A percentile compares a stretch with the other conserved stretches of the same genome.
Conservation (phyloP, 2,888 invertebrate species). For the Tyria jacobaeae region DNA sequence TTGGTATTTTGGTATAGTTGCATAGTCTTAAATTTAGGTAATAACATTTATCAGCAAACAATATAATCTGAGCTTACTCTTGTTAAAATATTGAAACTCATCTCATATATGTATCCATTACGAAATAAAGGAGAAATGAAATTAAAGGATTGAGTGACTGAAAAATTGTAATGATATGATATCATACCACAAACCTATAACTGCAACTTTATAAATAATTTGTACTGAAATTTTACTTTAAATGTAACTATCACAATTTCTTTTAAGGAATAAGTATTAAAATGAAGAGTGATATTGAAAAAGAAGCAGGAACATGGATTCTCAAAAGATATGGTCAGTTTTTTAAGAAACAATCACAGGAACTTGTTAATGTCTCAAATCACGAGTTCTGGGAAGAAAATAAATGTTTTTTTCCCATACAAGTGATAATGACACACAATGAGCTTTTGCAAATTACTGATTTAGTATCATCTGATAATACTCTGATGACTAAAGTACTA, state of each 20-base stretch:
- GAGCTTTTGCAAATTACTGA: conserved; percentile 90
- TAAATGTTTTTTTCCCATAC: conserved; percentile 72
- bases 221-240: not conserved
- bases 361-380: conserved; percentile 58
- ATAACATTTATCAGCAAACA: too few relatives aligned
- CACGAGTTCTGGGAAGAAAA: conserved; percentile 66
- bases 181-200: not conserved
- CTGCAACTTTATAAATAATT: not conserved
- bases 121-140: too few relatives aligned
- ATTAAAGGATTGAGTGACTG: too few relatives aligned
- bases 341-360: conserved; percentile 78
- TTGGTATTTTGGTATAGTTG: too few relatives aligned
- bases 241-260: not conserved
- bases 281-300: conserved; percentile 70
- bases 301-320: conserved; percentile 75
- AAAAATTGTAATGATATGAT: too few relatives aligned
- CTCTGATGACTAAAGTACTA: conserved; percentile 92
- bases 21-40: too few relatives aligned
- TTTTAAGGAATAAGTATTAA: not conserved
- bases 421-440: conserved; percentile 74
- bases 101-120: too few relatives aligned
- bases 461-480: conserved; percentile 93
- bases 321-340: conserved; percentile 79
- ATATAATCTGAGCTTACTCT: too few relatives aligned
- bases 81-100: too few relatives aligned